Evolutionary conservation across 2,113 vertebrate genomes (phyloP).

Genomic region (Sciurus niger): DNA sequence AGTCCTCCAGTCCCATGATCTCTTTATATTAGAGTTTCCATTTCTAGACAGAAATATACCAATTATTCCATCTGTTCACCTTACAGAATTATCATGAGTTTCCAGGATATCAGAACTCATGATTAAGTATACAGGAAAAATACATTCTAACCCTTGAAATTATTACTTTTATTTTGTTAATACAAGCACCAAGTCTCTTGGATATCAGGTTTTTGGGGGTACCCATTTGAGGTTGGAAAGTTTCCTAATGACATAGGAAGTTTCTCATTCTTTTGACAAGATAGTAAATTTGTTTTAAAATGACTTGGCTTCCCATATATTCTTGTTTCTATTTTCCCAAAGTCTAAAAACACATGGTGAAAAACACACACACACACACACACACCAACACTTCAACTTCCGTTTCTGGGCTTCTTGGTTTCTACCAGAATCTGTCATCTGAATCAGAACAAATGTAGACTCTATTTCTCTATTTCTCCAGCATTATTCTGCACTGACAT

Average conservation of each 20-base stretch:
- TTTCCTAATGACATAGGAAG: neutral
- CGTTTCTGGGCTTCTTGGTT: neutral
- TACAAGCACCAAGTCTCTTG: neutral
- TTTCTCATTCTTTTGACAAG: constrained; percentile 15
- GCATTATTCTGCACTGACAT: neutral
- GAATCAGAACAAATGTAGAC: constrained; percentile 59
- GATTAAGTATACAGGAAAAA: neutral
- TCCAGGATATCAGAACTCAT: neutral
- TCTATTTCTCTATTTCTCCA: constrained; percentile 44
- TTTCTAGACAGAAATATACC: neutral
- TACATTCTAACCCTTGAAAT: neutral
- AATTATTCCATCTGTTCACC: neutral
- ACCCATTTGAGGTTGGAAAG: neutral
- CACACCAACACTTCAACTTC: neutral
- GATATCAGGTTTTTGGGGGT: neutral
- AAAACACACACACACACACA: too few relatives aligned
- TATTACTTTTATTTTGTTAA: constrained; percentile 19
- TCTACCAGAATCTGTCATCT: neutral
- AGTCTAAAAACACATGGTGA: constrained; percentile 10
- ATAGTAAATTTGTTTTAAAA: constrained; percentile 43
- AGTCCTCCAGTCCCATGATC: neutral
- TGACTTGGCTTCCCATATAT: constrained; percentile 6
- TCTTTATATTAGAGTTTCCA: neutral
- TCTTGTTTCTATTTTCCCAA: constrained; percentile 6
- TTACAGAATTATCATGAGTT: neutral